Percentiles rank a stretch among this genome's conserved stretches.
Evolutionary conservation across 2,113 vertebrate species (phyloP).

Genomic region (Eurystomus gularis): DNA sequence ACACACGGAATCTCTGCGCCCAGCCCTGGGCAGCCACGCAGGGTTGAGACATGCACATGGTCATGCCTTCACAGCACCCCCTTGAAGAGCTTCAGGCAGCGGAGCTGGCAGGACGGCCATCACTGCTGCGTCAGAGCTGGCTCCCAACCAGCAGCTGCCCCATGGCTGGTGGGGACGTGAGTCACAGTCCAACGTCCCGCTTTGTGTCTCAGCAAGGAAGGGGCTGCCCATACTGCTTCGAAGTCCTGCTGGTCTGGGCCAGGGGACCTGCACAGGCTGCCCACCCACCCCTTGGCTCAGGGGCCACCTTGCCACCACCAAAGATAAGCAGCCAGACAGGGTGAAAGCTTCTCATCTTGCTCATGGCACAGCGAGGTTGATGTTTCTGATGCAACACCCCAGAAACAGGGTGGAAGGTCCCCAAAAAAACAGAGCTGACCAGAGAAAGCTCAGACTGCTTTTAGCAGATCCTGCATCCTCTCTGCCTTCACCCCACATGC

Average conservation of each 20-base stretch:
- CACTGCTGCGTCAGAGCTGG: too few species aligned
- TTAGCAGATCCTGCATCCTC: not conserved
- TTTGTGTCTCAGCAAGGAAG: too few species aligned
- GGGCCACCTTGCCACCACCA: rapidly evolving
- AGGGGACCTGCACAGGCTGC: not conserved
- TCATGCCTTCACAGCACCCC: not conserved
- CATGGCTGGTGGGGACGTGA: too few species aligned
- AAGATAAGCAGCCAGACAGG: not conserved
- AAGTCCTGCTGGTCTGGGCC: too few species aligned
- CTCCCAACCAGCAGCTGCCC: too few species aligned
- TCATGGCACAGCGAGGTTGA: not conserved
- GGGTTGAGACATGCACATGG: rapidly evolving
- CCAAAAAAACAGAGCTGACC: rapidly evolving
- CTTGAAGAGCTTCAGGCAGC: not conserved
- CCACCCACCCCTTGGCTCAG: not conserved
- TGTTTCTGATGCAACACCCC: not conserved
- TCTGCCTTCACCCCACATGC: rapidly evolving
- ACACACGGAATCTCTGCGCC: rapidly evolving
- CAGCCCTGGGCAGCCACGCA: too few species aligned
- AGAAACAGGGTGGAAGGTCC: not conserved
- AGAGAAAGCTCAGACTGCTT: not conserved
- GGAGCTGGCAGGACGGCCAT: too few species aligned
- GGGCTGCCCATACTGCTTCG: too few species aligned
- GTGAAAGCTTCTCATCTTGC: not conserved
- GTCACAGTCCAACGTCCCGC: too few species aligned